Base-by-base conservation (phyloP, 2,797 vertebrate species). In the Megalops cyprinoides region DNA sequence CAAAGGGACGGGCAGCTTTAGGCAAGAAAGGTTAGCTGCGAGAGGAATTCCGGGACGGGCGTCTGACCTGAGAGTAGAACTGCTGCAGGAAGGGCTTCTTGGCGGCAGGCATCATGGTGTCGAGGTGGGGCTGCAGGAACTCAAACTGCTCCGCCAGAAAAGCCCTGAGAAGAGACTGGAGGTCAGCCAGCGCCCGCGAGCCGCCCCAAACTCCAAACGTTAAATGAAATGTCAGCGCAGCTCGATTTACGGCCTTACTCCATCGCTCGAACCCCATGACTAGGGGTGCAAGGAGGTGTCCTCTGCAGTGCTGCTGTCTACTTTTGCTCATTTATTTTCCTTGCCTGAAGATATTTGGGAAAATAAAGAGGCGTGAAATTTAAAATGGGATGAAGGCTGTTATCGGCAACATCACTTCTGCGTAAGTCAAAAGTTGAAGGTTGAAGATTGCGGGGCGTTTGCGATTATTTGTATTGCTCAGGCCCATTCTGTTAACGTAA, bases 21-120 rank as follows among this genome's bases (percentile, higher is more conserved):
- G n/a, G 62, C 3, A 46, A 5, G 31, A 31, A 74, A 79, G n/a
- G 44, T 1, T 48, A 6, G n/a, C 31, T 77, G 55, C 42, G 34
- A 58, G 55, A 60, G 2, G 1, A 62, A 60, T 58, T 60, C 12
- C 20, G 25, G 25, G 67, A 6, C 15, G 10, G 6, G 39, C 46
- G 42, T 73, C 92, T 90, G 84, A 99, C 98, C 97, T 99, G 98
- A 79, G 98, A 99, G 85, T 99, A 99, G 89, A 99, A 99, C 91
- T 99, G 98, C 78, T 99, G 98, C 56, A 99, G 96, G 88, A 99
- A 99, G 65, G 98, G 97, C 79, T 99, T 99, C 93, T 99, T 99
- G 82, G 96, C 97, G 82, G 96, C 94, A 82, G 98, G 98, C 97
- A 99, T 99, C 94, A 99, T 98, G 0, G 95, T 93, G 91, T 99